Percentiles rank a stretch among this genome's conserved stretches.
phyloP scores from a whole-genome alignment of 1,140 invertebrate genomes.

The Sitophilus oryzae region DNA sequence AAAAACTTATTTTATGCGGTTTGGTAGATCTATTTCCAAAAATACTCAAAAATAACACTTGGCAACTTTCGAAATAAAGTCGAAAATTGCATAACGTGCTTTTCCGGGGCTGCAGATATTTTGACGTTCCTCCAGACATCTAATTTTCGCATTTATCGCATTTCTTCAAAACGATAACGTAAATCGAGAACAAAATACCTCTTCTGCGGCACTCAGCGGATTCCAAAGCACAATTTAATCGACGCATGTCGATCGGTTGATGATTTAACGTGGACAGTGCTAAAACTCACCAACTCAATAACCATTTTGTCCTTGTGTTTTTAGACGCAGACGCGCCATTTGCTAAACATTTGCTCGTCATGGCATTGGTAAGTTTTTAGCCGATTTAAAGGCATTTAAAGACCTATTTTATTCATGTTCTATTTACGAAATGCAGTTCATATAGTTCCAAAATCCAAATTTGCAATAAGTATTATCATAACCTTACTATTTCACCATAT shows the following conservation, averaged over 20 bases:
- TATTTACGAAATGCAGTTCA: no score
- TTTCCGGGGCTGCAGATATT: constrained; percentile 21
- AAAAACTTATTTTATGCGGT: no score
- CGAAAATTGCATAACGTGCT: constrained; percentile 10
- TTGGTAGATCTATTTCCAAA: no score
- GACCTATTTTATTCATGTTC: neutral
- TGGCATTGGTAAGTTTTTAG: constrained; percentile 44
- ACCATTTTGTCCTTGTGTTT: constrained; percentile 20
- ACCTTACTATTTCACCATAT: constrained; percentile 5
- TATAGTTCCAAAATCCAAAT: no score
- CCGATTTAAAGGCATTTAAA: constrained; percentile 7
- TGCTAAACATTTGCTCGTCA: constrained; percentile 45
- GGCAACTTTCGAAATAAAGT: constrained; percentile 6
- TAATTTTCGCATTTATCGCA: constrained; percentile 1
- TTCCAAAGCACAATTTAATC: no score
- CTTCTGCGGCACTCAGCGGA: no score
- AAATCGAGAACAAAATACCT: no score
- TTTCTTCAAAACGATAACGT: neutral
- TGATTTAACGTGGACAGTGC: no score
- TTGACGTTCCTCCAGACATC: constrained; percentile 4
- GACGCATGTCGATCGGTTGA: no score
- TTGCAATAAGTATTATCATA: no score
- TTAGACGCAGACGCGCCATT: constrained; percentile 40
- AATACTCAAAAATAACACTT: constrained; percentile 5
- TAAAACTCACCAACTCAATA: constrained; percentile 14